phyloP scores from a whole-genome alignment of 2,113 vertebrate species.

The Pycnonotus jocosus region DNA sequence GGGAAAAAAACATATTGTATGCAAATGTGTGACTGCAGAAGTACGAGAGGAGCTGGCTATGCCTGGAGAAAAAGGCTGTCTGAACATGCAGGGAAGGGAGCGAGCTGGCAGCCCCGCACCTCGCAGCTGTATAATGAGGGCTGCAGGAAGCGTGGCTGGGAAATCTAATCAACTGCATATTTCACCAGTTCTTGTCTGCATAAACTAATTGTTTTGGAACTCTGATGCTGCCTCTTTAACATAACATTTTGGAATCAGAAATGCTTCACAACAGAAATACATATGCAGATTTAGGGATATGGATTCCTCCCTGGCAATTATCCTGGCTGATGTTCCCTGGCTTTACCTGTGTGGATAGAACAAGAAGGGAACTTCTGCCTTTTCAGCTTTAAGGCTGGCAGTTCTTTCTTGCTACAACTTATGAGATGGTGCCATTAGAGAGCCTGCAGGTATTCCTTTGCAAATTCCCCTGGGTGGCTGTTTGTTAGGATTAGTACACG shows the following conservation, averaged over 20 bases:
- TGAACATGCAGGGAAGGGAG: neutral
- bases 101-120: neutral
- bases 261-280: neutral
- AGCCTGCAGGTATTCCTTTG: neutral
- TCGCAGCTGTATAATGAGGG: constrained; percentile 41
- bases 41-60: constrained; percentile 17
- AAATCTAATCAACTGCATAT: constrained; percentile 43
- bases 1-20: neutral
- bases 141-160: neutral
- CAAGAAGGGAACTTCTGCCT: neutral
- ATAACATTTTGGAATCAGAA: neutral
- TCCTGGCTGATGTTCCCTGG: neutral
- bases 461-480: neutral
- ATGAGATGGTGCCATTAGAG: neutral
- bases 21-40: constrained; percentile 24
- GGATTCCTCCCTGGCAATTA: neutral
- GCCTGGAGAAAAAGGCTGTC: neutral
- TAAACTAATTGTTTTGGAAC: constrained; percentile 42
- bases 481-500: neutral
- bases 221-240: neutral
- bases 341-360: neutral
- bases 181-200: neutral
- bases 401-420: constrained; percentile 1
- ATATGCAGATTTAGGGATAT: neutral
- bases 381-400: neutral